A percentile compares a stretch with the other conserved stretches of the same genome.
phyloP scores from a whole-genome alignment of 2,797 vertebrate species.

The Notamacropus eugenii region DNA sequence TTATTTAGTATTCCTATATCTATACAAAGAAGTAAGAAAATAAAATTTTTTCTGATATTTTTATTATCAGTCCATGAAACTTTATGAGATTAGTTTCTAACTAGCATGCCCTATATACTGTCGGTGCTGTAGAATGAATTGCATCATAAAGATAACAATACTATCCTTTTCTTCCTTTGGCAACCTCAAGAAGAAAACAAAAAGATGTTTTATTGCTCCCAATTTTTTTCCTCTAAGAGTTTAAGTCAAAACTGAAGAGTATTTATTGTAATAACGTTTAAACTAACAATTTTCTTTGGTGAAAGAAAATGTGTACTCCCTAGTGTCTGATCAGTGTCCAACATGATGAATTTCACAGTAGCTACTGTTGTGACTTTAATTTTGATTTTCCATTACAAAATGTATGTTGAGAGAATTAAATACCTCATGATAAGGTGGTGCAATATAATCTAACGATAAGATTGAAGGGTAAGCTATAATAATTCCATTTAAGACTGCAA shows the following conservation, averaged over 20 bases:
- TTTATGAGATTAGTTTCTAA: conserved; percentile 70
- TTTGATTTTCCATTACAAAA: conserved; percentile 66
- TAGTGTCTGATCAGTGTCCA: conserved; percentile 61
- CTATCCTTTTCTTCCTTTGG: conserved; percentile 55
- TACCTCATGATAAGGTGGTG: conserved; percentile 60
- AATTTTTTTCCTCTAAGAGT: conserved; percentile 59
- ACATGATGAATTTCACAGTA: conserved; percentile 52
- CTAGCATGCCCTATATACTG: conserved; percentile 15
- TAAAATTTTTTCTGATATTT: conserved; percentile 18
- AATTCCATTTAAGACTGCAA: conserved; percentile 66
- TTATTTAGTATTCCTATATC: conserved; percentile 54
- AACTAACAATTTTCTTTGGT: conserved; percentile 57
- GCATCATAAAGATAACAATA: conserved; percentile 72
- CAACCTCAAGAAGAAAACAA: conserved; percentile 67
- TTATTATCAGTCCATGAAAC: conserved; percentile 54
- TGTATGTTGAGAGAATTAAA: conserved; percentile 69
- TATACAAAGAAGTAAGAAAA: conserved; percentile 43
- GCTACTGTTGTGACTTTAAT: conserved; percentile 54
- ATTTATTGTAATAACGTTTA: conserved; percentile 71
- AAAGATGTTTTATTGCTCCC: conserved; percentile 60
- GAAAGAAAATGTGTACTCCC: conserved; percentile 57
- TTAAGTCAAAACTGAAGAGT: conserved; percentile 67
- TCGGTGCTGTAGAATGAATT: conserved; percentile 69
- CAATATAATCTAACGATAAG: conserved; percentile 66
- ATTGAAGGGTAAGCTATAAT: conserved; percentile 62